A percentile compares a stretch with the other conserved stretches of the same genome.
These are phyloP conservation scores for Montipora sp. DNA, from an alignment of 64 coral and sea anemone genomes.

Conservation along the genomic window DNA sequence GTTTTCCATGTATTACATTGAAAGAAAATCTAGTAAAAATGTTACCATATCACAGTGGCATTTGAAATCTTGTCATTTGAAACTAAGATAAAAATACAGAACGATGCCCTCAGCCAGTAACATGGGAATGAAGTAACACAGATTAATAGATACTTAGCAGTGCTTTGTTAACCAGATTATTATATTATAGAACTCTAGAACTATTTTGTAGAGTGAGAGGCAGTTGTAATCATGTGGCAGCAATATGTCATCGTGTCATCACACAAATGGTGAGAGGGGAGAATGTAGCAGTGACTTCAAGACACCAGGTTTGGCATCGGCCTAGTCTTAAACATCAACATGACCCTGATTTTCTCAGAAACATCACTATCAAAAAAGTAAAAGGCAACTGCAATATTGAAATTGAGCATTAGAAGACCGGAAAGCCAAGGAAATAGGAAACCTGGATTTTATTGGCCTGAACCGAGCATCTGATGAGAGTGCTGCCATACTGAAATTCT, in stretches of 20 bases:
- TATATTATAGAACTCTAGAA: not conserved
- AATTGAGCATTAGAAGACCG: not conserved
- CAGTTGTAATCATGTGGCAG: not conserved
- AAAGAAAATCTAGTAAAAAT: not conserved
- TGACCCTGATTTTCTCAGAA: not conserved
- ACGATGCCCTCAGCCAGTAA: not conserved
- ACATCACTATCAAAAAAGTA: slow-evolving; percentile 1
- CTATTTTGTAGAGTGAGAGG: not conserved
- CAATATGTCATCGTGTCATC: not conserved
- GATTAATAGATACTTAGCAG: slow-evolving; percentile 5
- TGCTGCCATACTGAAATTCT: slow-evolving; percentile 4
- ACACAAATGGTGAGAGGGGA: not conserved
- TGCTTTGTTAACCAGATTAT: not conserved
- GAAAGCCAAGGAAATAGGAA: not conserved
- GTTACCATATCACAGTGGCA: slow-evolving; percentile 3
- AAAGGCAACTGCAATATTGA: not conserved
- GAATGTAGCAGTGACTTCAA: not conserved
- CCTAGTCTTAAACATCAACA: not conserved
- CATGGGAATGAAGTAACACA: not conserved
- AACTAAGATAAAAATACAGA: not conserved
- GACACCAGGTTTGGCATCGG: slow-evolving; percentile 1
- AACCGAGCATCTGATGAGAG: not conserved
- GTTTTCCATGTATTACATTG: not conserved
- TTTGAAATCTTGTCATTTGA: not conserved
- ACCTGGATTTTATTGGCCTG: slow-evolving; percentile 2